Base-by-base conservation (phyloP, 1,140 invertebrate genomes). In the Musca domestica region DNA sequence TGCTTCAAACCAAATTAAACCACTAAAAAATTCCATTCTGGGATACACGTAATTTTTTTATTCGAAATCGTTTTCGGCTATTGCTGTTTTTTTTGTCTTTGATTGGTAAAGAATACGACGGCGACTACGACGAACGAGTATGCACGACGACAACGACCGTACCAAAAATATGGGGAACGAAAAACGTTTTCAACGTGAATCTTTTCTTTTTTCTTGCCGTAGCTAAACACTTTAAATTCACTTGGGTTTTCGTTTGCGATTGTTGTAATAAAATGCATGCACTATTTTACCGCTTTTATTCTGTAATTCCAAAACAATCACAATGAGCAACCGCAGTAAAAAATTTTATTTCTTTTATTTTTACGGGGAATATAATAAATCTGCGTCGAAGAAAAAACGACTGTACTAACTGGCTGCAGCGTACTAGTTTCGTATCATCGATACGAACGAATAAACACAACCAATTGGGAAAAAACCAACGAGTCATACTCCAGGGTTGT, bases 171-270 rank as follows among this genome's bases (percentile, higher is more conserved):
- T 30, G 63, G 41, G 41, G 17, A 19, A 23, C 41, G 63, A 48
- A 64, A 64, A 64, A 64, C 63, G 63, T 64, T 64, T 64, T 64
- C 63, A 64, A 49, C 63, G 63, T 64, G 63, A 64, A 64, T 64
- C 46, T 25, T 25, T 49, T 64, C 17, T 64, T 20, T 64, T 64
- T 61, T 61, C 34, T 30, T 61, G 10, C 3, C n/a, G n/a, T n/a
- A n/a, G n/a, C 5, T 54, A 41, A 12, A 17, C 34, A 34, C 27
- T 27, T 5, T 25, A 4, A 48, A 3, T 14, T 51, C 48, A 51
- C 6, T 61, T 61, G n/a, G 25, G 6, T n/a, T 34, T 19, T 61
- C 9, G n/a, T 56, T 52, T 27, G 17, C 25, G 54, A 27, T 58
- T 2, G 22, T 27, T 54, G 3, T 20, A 14, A n/a, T 3, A 58